phyloP scores from a whole-genome alignment of 1,140 invertebrate species.

The Drosophila micromelanica region DNA sequence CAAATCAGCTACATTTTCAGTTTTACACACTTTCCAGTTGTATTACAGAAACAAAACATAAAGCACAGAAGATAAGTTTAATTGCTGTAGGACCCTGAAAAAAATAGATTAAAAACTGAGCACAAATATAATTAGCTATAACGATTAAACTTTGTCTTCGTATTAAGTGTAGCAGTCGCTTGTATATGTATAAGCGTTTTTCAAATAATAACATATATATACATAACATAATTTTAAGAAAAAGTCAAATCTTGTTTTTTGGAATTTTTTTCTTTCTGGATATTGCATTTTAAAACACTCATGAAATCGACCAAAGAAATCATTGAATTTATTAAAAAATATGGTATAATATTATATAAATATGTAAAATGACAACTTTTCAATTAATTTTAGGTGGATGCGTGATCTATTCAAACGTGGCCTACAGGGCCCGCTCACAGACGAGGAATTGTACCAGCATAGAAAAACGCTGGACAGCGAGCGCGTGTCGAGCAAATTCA shows the following conservation, averaged over 20 bases:
- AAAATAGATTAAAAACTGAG: background rate
- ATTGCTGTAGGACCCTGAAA: conserved; percentile 9
- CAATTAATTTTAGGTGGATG: conserved; percentile 80
- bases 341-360: too few relatives aligned
- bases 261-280: too few relatives aligned
- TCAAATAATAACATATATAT: too few relatives aligned
- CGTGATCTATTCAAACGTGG: conserved; percentile 84
- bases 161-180: conserved; percentile 8
- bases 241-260: too few relatives aligned
- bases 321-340: too few relatives aligned
- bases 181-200: background rate
- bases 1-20: too few relatives aligned
- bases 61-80: background rate
- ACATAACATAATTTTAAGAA: too few relatives aligned
- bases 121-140: background rate
- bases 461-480: conserved; percentile 71
- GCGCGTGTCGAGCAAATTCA: conserved; percentile 71
- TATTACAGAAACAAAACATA: background rate
- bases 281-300: too few relatives aligned
- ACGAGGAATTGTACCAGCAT: conserved; percentile 85
- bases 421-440: conserved; percentile 83
- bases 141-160: background rate
- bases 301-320: too few relatives aligned
- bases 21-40: too few relatives aligned
- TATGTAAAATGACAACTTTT: too few relatives aligned